phyloP scores from a whole-genome alignment of 2,113 vertebrate genomes.

The Mesembrinibis cayennensis region DNA sequence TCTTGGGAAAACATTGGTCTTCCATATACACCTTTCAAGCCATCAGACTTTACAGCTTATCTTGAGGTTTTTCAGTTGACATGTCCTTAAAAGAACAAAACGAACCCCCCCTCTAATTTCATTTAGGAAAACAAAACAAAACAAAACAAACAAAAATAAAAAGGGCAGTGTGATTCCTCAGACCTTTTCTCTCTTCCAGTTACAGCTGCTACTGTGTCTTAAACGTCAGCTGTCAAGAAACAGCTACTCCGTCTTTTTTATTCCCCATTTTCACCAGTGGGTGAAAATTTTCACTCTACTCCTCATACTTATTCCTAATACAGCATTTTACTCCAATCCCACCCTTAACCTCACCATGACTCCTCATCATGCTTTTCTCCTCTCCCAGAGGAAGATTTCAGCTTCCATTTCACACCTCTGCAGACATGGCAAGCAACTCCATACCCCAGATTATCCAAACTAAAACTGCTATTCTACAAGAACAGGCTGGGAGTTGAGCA shows the following conservation, averaged over 20 bases:
- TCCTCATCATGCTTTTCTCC: not conserved
- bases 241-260: not conserved
- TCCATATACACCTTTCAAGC: not conserved
- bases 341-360: not conserved
- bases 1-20: not conserved
- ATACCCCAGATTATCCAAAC: not conserved
- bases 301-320: not conserved
- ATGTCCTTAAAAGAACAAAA: not conserved
- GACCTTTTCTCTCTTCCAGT: not conserved
- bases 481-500: not conserved
- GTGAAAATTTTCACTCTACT: not conserved
- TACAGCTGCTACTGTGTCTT: not conserved
- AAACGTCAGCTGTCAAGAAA: not conserved
- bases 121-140: not conserved
- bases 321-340: not conserved
- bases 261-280: not conserved
- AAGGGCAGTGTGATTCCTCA: not conserved
- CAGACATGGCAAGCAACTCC: not conserved
- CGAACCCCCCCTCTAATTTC: rapidly evolving
- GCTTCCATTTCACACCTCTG: not conserved
- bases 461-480: not conserved
- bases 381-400: not conserved
- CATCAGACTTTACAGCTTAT: not conserved
- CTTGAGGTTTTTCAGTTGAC: not conserved
- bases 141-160: not conserved